Percentiles rank a stretch among this genome's conserved stretches.
Conservation (phyloP, 2,113 vertebrate species). For the Tyto alba region DNA sequence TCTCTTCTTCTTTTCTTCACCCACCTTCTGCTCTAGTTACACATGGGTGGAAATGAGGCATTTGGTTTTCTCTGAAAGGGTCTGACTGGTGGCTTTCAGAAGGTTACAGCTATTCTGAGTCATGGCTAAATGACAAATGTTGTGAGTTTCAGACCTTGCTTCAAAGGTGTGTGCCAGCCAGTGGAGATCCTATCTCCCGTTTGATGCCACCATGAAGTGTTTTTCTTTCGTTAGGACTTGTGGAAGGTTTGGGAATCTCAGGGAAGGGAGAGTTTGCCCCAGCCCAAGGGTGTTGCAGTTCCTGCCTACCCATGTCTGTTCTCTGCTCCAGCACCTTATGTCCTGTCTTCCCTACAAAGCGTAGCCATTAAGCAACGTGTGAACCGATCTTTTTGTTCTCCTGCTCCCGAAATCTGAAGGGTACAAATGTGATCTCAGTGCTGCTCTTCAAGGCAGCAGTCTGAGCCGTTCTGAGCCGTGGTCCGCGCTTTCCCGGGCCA, state of each 20-base stretch:
- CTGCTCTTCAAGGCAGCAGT: not conserved
- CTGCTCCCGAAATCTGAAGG: not conserved
- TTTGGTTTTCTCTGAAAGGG: not conserved
- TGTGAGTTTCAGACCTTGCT: not conserved
- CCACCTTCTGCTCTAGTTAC: not conserved
- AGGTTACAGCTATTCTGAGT: not conserved
- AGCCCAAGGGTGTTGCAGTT: not conserved
- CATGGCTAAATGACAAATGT: not conserved
- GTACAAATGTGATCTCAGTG: not conserved
- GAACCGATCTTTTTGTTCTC: not conserved
- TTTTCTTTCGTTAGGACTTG: not conserved
- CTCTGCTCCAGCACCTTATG: not conserved
- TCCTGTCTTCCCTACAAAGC: not conserved
- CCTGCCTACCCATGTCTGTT: not conserved
- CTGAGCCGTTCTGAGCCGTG: not conserved
- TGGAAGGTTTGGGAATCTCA: not conserved
- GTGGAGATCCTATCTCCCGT: not conserved
- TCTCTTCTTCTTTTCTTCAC: not conserved
- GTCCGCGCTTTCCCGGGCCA: not conserved
- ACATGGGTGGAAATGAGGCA: not conserved
- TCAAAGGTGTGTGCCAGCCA: not conserved
- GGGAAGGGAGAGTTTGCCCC: not conserved
- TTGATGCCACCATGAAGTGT: not conserved
- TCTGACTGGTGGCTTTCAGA: not conserved
- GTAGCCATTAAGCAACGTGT: fast-evolving